Conservation (phyloP, 1,140 invertebrate genomes). For the Bombus sylvicola region DNA sequence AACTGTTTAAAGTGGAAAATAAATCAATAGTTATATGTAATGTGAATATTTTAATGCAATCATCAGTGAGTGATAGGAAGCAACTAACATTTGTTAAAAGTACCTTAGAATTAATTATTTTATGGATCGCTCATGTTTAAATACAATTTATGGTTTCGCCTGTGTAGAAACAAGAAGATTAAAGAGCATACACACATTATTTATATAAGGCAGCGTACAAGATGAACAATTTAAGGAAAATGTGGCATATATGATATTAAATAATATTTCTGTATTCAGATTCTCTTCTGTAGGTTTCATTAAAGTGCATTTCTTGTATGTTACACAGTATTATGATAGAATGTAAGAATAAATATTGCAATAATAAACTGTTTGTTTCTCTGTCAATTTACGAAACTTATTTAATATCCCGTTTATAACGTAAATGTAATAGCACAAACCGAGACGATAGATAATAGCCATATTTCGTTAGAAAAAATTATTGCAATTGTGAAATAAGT, state of each 20-base stretch:
- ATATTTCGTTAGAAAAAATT: no score
- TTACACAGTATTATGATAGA: slow-evolving; percentile 93
- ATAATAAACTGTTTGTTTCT: slow-evolving; percentile 55
- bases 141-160: slow-evolving; percentile 53
- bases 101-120: slow-evolving; percentile 60
- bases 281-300: slow-evolving; percentile 93
- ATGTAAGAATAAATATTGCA: slow-evolving; percentile 82
- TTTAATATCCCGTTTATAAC: neutral
- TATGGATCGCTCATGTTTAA: slow-evolving; percentile 67
- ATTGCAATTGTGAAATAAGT: no score
- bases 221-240: slow-evolving; percentile 35
- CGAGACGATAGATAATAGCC: accelerated
- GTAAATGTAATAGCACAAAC: neutral
- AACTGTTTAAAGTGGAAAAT: slow-evolving; percentile 69
- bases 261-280: slow-evolving; percentile 79
- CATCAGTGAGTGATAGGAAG: slow-evolving; percentile 25
- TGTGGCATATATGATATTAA: slow-evolving; percentile 44
- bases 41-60: slow-evolving; percentile 28
- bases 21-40: slow-evolving; percentile 71
- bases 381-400: neutral
- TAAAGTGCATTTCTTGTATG: slow-evolving; percentile 94
- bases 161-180: slow-evolving; percentile 37
- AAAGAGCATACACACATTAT: slow-evolving; percentile 68
- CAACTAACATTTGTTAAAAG: slow-evolving; percentile 35
- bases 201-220: slow-evolving; percentile 43